Evolutionary conservation across 2,888 invertebrate species (phyloP), one percentile per base, ranked within the genome.

Genomic region (Physocephala rufipes): DNA sequence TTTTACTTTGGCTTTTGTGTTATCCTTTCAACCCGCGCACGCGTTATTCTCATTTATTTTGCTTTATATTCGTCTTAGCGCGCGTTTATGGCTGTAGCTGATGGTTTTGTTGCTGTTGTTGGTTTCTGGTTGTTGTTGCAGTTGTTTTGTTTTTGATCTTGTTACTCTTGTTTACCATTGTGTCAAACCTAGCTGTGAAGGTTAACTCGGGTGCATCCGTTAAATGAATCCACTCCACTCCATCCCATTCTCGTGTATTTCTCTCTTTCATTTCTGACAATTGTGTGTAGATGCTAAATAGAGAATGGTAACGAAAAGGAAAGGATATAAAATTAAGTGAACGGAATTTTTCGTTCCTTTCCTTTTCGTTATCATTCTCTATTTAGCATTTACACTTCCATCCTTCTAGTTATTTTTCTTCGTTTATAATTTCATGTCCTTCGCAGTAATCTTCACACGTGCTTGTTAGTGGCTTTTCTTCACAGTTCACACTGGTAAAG

Each of bases 381-480:
- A 7, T 9, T 36, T 36, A n/a, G n/a, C n/a, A n/a, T 15, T 36
- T 61, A n/a, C n/a, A 30, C 61, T 36, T 12, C 36, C 19, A 3
- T 61, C 26, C 26, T 28, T 28, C 43, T 16, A 5, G 13, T 43
- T 36, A 7, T 36, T 61, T 13, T 36, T 28, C 16, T 28, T 61
- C 26, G 15, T 61, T 19, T 36, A 30, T 15, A 36, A n/a, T 49
- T 19, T 19, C 19, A 28, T 28, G 58, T 58, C 58, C 61, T 49
- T 68, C 51, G 21, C 51, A 61, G 61, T 49, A 68, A 68, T 68
- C 49, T 28, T 21, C 28, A 21, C 26, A 19, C 21, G 15, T 24
- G 64, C 64, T 70, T 64, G 64, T 70, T 70, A 70, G 70, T 64
- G 58, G 64, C 51, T 58, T 64, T 64, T 64, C 47, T 64, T 58